Evolutionary conservation across 2,113 vertebrate genomes (phyloP), one percentile per base, ranked within the genome.

Genomic region (Tachysurus vachellii): DNA sequence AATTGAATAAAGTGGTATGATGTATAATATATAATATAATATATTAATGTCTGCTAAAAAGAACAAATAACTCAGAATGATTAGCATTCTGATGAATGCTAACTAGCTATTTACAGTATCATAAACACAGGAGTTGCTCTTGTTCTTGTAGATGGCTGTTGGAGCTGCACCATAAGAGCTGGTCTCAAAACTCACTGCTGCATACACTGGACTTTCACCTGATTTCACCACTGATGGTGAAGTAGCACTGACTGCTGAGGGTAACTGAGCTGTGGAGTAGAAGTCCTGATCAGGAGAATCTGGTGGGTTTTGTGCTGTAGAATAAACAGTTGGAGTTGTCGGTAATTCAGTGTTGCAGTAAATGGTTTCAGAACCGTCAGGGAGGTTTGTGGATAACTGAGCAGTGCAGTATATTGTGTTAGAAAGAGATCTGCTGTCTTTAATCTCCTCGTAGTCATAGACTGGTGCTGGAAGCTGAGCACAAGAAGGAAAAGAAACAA

Each of bases 191-290:
- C 5, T 54, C 53, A 79, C 7, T 31, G 26, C 3, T 56, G 76
- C 16, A 1, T 79, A 79, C 2, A 26, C 56, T 56, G n/a, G 50
- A 10, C 26, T 54, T 75, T 75, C 71, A 79, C 6, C n/a, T 28
- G 76, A 56, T 56, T 79, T 47, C 44, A 14, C 19, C 44, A 1
- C 36, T 4, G 36, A 23, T 13, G 21, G 44, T 26, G 19, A 10
- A 75, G 42, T 10, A 75, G 71, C 19, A 23, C 42, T 75, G 68
- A 42, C 73, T 12, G 73, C 26, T 5, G 73, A 53, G 44, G 73
- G 73, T 76, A 76, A 76, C 23, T 76, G 21, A 53, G 73, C 44
- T 6, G 73, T 53, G 11, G 73, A 76, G 73, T 76, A 76, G 47
- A 53, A 5, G 44, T 53, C 73, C 44, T 76, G 73, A 26, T 53